Evolutionary conservation across 2,888 invertebrate genomes (phyloP), one percentile per base, ranked within the genome.

Genomic region (Aelia acuminata): DNA sequence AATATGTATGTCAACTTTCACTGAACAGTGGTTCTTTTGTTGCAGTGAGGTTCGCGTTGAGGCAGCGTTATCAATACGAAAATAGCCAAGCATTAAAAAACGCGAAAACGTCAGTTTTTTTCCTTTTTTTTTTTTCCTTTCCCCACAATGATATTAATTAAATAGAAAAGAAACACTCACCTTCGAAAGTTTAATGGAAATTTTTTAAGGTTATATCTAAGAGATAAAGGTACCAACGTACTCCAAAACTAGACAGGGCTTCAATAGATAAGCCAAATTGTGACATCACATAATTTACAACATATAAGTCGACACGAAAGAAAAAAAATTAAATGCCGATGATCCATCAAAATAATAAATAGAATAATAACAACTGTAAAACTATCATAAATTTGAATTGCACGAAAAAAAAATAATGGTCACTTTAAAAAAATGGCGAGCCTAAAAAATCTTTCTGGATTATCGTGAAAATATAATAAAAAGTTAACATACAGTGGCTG

Each of bases 241-340:
- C 63, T 63, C 63, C 63, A 63, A 63, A 63, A 63, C 63, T 63
- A 63, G 63, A 63, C 63, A 63, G 63, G 63, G 63, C 63, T 63
- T 63, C 63, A 63, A 63, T 63, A 63, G 63, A 63, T 63, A 63
- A 63, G 63, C 63, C 31, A 31, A 63, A 63, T 63, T 63, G 63
- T 63, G 63, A 63, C 63, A 63, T 63, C 63, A 63, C 31, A 35
- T 18, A 63, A 63, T 63, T 63, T 63, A 63, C 63, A 63, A 63
- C 63, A 31, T 63, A 63, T 63, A 63, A 63, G 63, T 31, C 63
- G 63, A 31, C 63, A 31, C 7, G 63, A 26, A 63, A 8, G 26
- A 63, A 63, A 31, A 63, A 53, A 53, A 3, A n/a, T n/a, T n/a
- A n/a, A n/a, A 57, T 13, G 31, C 63, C 31, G 31, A 31, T 63